A percentile compares a stretch with the other conserved stretches of the same genome.
Evolutionary conservation across 2,113 vertebrate species (phyloP).

Genomic region (Lathamus discolor): DNA sequence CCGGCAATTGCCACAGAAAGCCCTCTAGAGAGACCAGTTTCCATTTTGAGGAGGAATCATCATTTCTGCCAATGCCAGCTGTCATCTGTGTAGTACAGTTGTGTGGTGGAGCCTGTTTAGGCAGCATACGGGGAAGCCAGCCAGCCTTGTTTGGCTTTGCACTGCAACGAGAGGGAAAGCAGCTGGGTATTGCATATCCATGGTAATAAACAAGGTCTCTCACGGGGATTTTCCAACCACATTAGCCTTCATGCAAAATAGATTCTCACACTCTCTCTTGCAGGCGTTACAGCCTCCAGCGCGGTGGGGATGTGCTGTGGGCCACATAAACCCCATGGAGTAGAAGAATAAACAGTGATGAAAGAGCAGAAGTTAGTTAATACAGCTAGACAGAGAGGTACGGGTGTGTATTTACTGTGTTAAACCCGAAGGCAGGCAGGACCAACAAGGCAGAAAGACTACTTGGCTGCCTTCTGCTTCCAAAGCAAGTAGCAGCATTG

Average conservation of each 20-base stretch:
- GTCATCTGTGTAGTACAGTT: constrained; percentile 37
- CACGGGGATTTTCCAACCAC: constrained; percentile 32
- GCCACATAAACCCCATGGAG: not conserved
- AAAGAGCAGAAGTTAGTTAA: not conserved
- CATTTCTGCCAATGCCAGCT: constrained; percentile 37
- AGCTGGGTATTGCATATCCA: constrained; percentile 6
- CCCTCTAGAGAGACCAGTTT: constrained; percentile 12
- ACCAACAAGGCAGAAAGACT: not conserved
- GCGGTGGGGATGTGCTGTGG: not conserved
- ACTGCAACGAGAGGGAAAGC: not conserved
- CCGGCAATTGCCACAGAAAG: not conserved
- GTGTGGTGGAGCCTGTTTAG: constrained; percentile 8
- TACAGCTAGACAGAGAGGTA: not conserved
- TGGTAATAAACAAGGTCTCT: constrained; percentile 31
- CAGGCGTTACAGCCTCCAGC: not conserved
- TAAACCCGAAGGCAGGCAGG: not conserved
- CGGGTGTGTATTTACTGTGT: rapidly evolving
- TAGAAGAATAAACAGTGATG: not conserved
- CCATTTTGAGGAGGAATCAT: constrained; percentile 45
- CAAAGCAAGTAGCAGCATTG: not conserved
- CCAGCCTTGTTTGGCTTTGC: constrained; percentile 12
- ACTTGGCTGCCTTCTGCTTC: not conserved
- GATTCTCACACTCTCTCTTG: constrained; percentile 1
- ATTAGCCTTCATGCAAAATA: not conserved
- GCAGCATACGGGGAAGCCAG: not conserved